A percentile compares a stretch with the other conserved stretches of the same genome.
Evolutionary conservation across 2,888 invertebrate species (phyloP).

Genomic region (Tachystola acroxantha): DNA sequence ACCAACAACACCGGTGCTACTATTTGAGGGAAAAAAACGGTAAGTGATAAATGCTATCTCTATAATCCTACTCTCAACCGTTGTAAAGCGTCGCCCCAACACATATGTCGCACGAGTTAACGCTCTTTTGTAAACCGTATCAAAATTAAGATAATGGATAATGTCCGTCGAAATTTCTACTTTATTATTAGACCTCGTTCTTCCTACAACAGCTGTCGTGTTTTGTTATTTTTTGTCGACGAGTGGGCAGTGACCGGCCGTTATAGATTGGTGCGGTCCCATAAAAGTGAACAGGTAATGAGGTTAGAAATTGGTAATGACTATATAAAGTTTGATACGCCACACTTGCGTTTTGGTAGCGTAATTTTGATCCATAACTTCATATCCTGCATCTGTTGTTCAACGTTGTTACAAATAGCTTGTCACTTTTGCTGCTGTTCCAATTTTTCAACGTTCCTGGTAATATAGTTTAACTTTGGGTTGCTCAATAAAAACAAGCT

Average conservation of each 20-base stretch:
- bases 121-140: conserved; percentile 72
- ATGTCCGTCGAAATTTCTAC: conserved; percentile 65
- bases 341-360: conserved; percentile 34
- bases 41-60: conserved; percentile 15
- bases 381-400: conserved; percentile 34
- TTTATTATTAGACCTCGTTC: conserved; percentile 57
- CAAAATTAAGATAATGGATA: conserved; percentile 75
- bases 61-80: conserved; percentile 34
- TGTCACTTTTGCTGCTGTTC: conserved; percentile 8
- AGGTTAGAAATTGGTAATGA: conserved; percentile 68
- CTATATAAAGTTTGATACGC: conserved; percentile 54
- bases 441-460: conserved; percentile 15
- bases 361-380: conserved; percentile 53
- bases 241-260: conserved; percentile 57
- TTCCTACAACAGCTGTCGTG: conserved; percentile 55
- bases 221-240: conserved; percentile 45
- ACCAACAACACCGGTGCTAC: conserved; percentile 1
- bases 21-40: conserved; percentile 6
- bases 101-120: conserved; percentile 65
- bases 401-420: conserved; percentile 1
- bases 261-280: conserved; percentile 58
- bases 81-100: conserved; percentile 33
- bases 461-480: conserved; percentile 5
- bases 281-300: conserved; percentile 62
- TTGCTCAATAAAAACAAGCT: conserved; percentile 14